These are phyloP conservation scores for Trichonephila clavata DNA, from an alignment of 1,140 invertebrate genomes.

Conservation along the genomic window DNA sequence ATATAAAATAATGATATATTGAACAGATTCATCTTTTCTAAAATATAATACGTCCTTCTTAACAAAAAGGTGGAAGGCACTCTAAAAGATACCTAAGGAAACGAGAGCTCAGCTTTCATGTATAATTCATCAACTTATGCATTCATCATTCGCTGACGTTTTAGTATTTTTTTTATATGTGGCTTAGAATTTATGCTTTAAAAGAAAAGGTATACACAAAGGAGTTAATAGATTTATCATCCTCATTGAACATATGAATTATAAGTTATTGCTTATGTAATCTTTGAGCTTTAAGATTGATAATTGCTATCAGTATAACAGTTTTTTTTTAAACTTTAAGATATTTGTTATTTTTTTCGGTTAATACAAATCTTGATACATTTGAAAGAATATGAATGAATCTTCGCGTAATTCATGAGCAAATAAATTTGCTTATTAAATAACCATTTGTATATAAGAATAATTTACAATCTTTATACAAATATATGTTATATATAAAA, in stretches of 20 bases:
- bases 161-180: background rate
- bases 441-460: no score
- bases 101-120: constrained; percentile 37
- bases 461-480: no score
- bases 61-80: constrained; percentile 3
- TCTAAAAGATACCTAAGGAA: background rate
- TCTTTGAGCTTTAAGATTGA: background rate
- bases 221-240: constrained; percentile 2
- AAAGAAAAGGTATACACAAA: background rate
- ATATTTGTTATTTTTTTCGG: no score
- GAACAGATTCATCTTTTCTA: constrained; percentile 41
- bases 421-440: no score
- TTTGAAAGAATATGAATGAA: no score
- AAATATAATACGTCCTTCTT: constrained; percentile 26
- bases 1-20: constrained; percentile 38
- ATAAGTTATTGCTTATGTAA: background rate
- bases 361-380: no score
- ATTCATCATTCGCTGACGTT: constrained; percentile 45
- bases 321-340: no score
- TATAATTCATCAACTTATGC: constrained; percentile 51
- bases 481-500: no score
- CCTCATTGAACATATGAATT: background rate
- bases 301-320: no score
- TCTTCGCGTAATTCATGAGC: no score
- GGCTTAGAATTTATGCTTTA: background rate